These are phyloP conservation scores for Ichneumon xanthorius DNA, from an alignment of 2,888 invertebrate genomes.

Conservation along the genomic window DNA sequence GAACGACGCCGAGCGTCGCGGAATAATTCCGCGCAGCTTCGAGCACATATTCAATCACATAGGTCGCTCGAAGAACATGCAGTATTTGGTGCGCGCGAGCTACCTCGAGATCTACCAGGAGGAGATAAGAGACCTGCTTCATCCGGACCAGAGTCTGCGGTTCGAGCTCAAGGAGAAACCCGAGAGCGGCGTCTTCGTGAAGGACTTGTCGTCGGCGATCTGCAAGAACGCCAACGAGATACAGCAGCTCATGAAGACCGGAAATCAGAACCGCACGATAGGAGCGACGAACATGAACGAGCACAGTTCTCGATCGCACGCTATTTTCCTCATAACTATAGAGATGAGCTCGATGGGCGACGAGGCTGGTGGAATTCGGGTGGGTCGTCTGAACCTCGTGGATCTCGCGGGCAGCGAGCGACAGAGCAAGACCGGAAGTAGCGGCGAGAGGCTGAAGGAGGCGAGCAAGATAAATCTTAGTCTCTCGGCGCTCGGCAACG, in stretches of 20 bases:
- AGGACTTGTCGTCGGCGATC: slow-evolving; percentile 96
- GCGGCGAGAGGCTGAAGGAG: slow-evolving; percentile 96
- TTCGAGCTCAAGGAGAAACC: slow-evolving; percentile 92
- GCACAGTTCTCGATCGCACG: slow-evolving; percentile 98
- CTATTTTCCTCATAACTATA: slow-evolving; percentile 98
- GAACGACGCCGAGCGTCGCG: slow-evolving; percentile 89
- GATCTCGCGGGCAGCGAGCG: slow-evolving; percentile 99
- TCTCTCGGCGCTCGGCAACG: slow-evolving; percentile 98
- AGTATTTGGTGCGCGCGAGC: slow-evolving; percentile 97
- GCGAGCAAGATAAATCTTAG: slow-evolving; percentile 99
- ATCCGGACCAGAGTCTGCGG: slow-evolving; percentile 89
- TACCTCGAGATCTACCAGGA: slow-evolving; percentile 99
- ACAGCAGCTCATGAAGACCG: slow-evolving; percentile 96
- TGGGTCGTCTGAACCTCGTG: slow-evolving; percentile 98
- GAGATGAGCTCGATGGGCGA: slow-evolving; percentile 94
- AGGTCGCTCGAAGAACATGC: slow-evolving; percentile 94
- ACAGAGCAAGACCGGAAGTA: slow-evolving; percentile 98
- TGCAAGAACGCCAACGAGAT: slow-evolving; percentile 98
- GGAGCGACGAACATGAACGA: slow-evolving; percentile 99
- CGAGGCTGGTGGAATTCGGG: slow-evolving; percentile 86
- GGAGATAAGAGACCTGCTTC: slow-evolving; percentile 90
- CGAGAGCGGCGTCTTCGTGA: slow-evolving; percentile 96
- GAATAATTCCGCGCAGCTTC: slow-evolving; percentile 98
- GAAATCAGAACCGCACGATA: slow-evolving; percentile 97
- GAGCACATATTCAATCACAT: slow-evolving; percentile 99